Evolutionary conservation across 2,797 vertebrate species (phyloP).

Genomic region (Intellagama lesueurii): DNA sequence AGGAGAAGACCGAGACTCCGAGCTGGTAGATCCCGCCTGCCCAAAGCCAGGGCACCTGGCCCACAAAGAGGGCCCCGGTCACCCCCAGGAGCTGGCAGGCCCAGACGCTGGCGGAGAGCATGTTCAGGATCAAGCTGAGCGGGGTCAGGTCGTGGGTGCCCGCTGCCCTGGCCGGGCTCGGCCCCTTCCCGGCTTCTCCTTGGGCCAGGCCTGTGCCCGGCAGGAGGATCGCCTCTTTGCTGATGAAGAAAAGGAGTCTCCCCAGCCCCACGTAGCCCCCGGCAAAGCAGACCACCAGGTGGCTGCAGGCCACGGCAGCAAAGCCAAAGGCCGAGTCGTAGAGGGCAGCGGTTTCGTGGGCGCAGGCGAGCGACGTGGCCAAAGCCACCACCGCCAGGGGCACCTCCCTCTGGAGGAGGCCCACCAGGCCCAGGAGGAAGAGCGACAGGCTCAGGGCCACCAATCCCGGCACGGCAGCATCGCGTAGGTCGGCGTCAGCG

Average conservation of each 20-base stretch:
- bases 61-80: conserved; percentile 76
- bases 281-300: conserved; percentile 81
- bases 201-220: conserved; percentile 74
- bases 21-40: conserved; percentile 85
- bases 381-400: conserved; percentile 78
- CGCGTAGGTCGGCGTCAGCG: conserved; percentile 46
- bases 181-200: conserved; percentile 51
- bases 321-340: conserved; percentile 75
- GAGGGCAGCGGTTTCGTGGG: conserved; percentile 83
- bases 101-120: conserved; percentile 84
- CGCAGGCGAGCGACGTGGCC: conserved; percentile 81
- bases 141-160: conserved; percentile 55
- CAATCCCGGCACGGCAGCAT: conserved; percentile 84
- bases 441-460: conserved; percentile 82
- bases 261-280: conserved; percentile 83
- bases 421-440: conserved; percentile 77
- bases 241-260: conserved; percentile 77
- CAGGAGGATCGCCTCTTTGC: conserved; percentile 68
- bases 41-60: conserved; percentile 90
- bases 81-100: conserved; percentile 84
- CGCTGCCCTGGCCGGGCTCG: conserved; percentile 19
- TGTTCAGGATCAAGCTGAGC: conserved; percentile 82
- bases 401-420: conserved; percentile 74
- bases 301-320: conserved; percentile 83
- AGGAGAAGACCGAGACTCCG: conserved; percentile 82